Conservation (phyloP, 92 coral and sea anemone species). For the Bergia sp. region DNA sequence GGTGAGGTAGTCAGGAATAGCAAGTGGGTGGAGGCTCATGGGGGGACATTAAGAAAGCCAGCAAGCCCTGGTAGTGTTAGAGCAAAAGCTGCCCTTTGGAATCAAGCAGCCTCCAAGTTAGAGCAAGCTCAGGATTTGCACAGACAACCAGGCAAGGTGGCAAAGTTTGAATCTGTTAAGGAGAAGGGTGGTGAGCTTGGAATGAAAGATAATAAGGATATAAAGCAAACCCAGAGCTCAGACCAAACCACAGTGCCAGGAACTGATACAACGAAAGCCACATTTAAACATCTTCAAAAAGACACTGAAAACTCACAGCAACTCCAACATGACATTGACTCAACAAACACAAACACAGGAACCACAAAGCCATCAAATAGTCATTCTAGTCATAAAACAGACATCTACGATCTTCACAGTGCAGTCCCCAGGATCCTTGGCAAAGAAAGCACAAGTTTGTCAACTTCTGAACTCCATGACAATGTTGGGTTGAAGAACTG, state of each 20-base stretch:
- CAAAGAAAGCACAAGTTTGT: conserved; percentile 5
- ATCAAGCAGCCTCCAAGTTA: conserved; percentile 4
- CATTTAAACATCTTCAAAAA: not conserved
- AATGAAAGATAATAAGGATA: not conserved
- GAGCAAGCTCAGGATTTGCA: not conserved
- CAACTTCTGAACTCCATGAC: conserved; percentile 4
- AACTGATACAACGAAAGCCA: not conserved
- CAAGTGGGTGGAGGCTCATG: conserved; percentile 40
- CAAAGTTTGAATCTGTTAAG: conserved; percentile 1
- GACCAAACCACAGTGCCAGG: not conserved
- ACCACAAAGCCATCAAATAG: not conserved
- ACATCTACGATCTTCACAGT: not conserved
- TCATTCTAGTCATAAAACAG: not conserved
- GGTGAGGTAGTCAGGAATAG: conserved; percentile 34
- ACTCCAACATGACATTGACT: not conserved
- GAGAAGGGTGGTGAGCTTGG: not conserved
- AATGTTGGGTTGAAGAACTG: not conserved
- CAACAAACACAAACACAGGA: not conserved
- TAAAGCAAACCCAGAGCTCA: not conserved
- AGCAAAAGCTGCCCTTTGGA: conserved; percentile 38
- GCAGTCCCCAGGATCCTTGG: conserved; percentile 14
- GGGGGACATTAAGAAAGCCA: not conserved
- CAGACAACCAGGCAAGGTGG: not conserved
- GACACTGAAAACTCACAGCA: not conserved
- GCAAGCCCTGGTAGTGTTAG: conserved; percentile 43